Evolutionary conservation across 2,797 vertebrate genomes (phyloP), one percentile per base, ranked within the genome.

Genomic region (Garrulus glandarius): DNA sequence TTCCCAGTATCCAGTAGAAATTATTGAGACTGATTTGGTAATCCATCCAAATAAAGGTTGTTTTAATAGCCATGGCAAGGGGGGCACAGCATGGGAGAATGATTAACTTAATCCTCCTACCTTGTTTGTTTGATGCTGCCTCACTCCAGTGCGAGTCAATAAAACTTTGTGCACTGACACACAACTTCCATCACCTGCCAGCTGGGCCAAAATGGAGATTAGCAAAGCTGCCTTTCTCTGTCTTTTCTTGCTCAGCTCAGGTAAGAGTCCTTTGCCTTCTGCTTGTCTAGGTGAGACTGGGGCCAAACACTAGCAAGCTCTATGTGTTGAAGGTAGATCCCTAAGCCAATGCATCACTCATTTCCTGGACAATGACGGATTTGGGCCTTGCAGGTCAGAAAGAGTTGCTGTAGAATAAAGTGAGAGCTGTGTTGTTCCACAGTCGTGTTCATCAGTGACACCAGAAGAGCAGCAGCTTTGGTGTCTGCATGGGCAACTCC

Each of bases 221-320:
- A 96, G n/a, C 77, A 96, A 87, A 75, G 72, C 95, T 15, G 43
- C 93, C 29, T 93, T 97, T 78, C 89, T 98, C 21, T 56, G 97
- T 59, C 96, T 98, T 44, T 84, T 97, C 72, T 95, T 97, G 80
- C 77, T 98, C 72, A 84, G 71, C 41, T 86, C 97, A 97, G 98
- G 98, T 98, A 98, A 98, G 97, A 46, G 36, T 63, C 32, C 19
- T 32, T 91, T 89, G 63, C 29, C n/a, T 46, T 79, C 41, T 26
- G 19, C 50, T 86, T 76, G 43, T 29, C 36, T 36, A 30, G 43
- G 15, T 36, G 63, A 63, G 46, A 39, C 34, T 29, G 30, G 24
- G 39, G 30, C 27, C n/a, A 59, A 68, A 18, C 0, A 2, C 15
- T 44, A 56, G 27, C 26, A 36, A 52, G 27, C 11, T 71, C 12